phyloP scores from a whole-genome alignment of 2,797 vertebrate genomes.

The Oophaga sylvatica region DNA sequence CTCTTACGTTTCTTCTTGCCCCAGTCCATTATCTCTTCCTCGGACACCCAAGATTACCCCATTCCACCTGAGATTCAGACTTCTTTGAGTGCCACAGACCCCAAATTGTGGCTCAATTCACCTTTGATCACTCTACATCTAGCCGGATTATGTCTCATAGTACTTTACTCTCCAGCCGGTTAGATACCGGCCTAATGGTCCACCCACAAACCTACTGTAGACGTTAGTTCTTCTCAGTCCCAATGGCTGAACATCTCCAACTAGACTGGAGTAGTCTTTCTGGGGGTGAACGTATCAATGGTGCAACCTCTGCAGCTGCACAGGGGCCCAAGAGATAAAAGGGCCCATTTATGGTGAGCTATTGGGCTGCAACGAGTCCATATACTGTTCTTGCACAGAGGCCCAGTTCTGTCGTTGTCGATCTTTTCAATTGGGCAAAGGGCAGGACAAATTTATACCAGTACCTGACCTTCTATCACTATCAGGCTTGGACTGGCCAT shows the following conservation, averaged over 20 bases:
- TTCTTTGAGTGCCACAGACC: neutral
- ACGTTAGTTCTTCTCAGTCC: neutral
- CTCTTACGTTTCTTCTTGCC: neutral
- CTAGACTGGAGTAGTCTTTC: too few relatives aligned
- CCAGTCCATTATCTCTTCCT: neutral
- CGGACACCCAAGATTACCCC: neutral
- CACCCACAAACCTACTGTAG: neutral
- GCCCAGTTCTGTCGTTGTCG: too few relatives aligned
- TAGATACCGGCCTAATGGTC: neutral
- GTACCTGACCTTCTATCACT: neutral
- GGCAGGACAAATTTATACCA: too few relatives aligned
- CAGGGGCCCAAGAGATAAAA: too few relatives aligned
- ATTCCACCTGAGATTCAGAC: neutral
- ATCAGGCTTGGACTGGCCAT: neutral
- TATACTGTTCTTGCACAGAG: too few relatives aligned
- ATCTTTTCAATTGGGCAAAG: too few relatives aligned
- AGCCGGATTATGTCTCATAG: neutral
- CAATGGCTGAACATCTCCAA: too few relatives aligned
- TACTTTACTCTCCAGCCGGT: neutral
- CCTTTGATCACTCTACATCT: neutral
- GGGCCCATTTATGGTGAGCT: too few relatives aligned
- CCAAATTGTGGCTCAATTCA: neutral
- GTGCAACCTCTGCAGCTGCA: too few relatives aligned
- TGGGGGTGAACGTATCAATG: too few relatives aligned
- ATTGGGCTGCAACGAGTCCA: too few relatives aligned